A percentile compares a stretch with the other conserved stretches of the same genome.
These are phyloP conservation scores for Odontomachus brunneus DNA, from an alignment of 1,140 invertebrate species.

Conservation along the genomic window DNA sequence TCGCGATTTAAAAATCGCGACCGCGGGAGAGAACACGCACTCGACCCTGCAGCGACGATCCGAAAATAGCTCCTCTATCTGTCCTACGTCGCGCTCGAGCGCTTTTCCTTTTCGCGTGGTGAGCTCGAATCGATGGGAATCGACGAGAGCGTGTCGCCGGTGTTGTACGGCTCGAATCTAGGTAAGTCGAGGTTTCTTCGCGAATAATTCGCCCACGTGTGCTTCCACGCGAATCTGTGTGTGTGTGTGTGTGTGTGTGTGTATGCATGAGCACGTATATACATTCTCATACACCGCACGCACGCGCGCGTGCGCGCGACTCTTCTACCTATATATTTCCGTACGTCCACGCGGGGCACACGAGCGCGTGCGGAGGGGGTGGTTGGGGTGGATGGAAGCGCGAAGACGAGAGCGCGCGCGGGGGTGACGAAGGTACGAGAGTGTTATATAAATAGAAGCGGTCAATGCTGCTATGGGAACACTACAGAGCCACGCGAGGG, in stretches of 20 bases:
- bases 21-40: background rate
- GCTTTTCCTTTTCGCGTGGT: constrained; percentile 20
- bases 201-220: constrained; percentile 42
- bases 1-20: background rate
- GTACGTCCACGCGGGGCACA: constrained; percentile 52
- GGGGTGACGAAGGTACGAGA: constrained; percentile 53
- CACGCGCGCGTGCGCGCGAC: background rate
- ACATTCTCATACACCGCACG: constrained; percentile 49
- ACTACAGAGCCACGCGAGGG: constrained; percentile 66
- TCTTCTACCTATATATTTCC: constrained; percentile 30
- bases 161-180: constrained; percentile 48
- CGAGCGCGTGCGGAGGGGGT: constrained; percentile 56
- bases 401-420: constrained; percentile 50
- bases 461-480: constrained; percentile 84
- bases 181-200: constrained; percentile 48
- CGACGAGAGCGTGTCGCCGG: constrained; percentile 26
- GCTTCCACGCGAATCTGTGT: background rate
- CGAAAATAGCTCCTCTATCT: constrained; percentile 17
- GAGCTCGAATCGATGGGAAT: constrained; percentile 48
- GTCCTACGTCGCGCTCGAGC: background rate
- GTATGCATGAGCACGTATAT: too few relatives aligned
- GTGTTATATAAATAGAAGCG: constrained; percentile 83
- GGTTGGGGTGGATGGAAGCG: constrained; percentile 49
- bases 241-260: background rate
- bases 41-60: background rate